Evolutionary conservation across 2,113 vertebrate genomes (phyloP).

Genomic region (Rhinoptilus africanus): DNA sequence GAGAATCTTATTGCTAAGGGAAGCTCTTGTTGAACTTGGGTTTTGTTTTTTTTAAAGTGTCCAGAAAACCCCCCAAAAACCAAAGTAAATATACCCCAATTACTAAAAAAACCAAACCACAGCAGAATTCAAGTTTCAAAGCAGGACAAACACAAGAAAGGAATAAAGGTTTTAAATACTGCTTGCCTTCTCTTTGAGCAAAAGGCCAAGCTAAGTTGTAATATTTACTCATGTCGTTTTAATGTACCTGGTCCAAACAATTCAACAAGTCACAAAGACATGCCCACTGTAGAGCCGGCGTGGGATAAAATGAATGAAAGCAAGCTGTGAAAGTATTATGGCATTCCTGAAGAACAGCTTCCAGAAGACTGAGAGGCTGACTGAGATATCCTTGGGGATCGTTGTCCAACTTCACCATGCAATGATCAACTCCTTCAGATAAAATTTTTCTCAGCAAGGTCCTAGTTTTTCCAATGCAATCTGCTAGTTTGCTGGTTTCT

Average conservation of each 20-base stretch:
- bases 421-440: slow-evolving; percentile 96
- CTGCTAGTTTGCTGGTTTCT: slow-evolving; percentile 96
- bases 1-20: background rate
- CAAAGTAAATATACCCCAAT: background rate
- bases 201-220: background rate
- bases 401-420: slow-evolving; percentile 94
- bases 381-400: slow-evolving; percentile 96
- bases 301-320: slow-evolving; percentile 98
- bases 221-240: background rate
- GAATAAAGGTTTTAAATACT: background rate
- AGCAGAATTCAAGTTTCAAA: background rate
- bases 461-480: slow-evolving; percentile 97
- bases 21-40: background rate
- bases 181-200: background rate
- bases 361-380: slow-evolving; percentile 91
- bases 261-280: slow-evolving; percentile 97
- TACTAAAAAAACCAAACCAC: background rate
- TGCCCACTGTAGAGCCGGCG: slow-evolving; percentile 95
- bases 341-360: slow-evolving; percentile 96
- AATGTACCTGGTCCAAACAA: slow-evolving; percentile 93
- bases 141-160: background rate
- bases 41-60: too few species aligned
- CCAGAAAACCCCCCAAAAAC: too few species aligned
- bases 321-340: slow-evolving; percentile 98
- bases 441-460: slow-evolving; percentile 96